These are phyloP conservation scores for Pterocles burchelli DNA, from an alignment of 2,113 vertebrate genomes.

Conservation along the genomic window DNA sequence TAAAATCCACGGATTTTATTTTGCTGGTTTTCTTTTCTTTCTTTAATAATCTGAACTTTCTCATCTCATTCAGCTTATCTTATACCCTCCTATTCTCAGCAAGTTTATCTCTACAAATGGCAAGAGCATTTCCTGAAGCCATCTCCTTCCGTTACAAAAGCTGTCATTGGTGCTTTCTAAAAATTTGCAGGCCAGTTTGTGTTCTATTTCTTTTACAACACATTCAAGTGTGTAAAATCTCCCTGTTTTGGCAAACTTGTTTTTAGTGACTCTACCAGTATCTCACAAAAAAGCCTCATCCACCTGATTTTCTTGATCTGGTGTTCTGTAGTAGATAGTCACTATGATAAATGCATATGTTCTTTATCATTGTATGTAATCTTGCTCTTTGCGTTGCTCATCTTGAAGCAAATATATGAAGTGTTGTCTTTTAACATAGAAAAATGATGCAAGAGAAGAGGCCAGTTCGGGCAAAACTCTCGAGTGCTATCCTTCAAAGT, in stretches of 20 bases:
- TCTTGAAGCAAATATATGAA: constrained; percentile 31
- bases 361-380: not conserved
- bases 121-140: not conserved
- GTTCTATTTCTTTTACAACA: not conserved
- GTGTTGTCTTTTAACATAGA: constrained; percentile 43
- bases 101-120: not conserved
- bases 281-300: not conserved
- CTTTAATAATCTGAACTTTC: not conserved
- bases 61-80: not conserved
- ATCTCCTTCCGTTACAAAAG: not conserved
- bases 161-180: not conserved
- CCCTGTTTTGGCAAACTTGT: not conserved
- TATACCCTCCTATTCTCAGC: not conserved
- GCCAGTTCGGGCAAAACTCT: not conserved
- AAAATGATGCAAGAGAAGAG: constrained; percentile 33
- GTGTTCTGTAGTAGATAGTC: not conserved
- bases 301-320: not conserved
- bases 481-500: constrained; percentile 56
- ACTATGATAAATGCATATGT: constrained; percentile 21
- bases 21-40: not conserved
- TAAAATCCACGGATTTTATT: not conserved
- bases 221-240: not conserved
- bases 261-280: not conserved
- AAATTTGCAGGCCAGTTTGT: not conserved
- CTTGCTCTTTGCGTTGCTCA: constrained; percentile 50